Evolutionary conservation across 2,888 invertebrate genomes (phyloP), one percentile per base, ranked within the genome.

Genomic region (Notodonta ziczac): DNA sequence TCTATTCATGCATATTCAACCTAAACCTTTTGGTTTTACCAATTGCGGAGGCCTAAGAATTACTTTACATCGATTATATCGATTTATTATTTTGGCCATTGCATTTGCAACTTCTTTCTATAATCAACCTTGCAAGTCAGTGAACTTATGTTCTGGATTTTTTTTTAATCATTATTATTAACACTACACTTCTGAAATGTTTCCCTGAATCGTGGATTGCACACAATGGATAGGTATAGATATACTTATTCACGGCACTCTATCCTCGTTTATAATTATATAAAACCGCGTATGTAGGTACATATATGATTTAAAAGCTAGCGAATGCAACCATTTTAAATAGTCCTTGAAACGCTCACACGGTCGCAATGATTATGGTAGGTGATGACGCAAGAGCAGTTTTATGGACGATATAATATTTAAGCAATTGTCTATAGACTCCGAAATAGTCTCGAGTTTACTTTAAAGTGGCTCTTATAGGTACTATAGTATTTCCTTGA

Each of bases 321-420:
- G 57, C 59, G 61, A 60, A 65, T 62, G 67, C 68, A 72, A 62
- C 68, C 63, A 70, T 69, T 68, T 74, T 67, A 62, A 66, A 59
- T 58, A 55, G 62, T 60, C 62, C 65, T 65, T 62, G 65, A 56
- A 35, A 24, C 48, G 59, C 50, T 39, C 55, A 58, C 48, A 57
- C 56, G 61, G 46, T 9, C n/a, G 35, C 46, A 40, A 55, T 55
- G 13, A 54, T 54, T 54, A 39, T 54, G 32, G 4, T 14, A 13
- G n/a, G 54, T 12, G 53, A 55, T 55, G 55, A 55, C 55, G 55
- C 55, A 9, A 55, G 13, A 35, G n/a, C 0, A 10, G n/a, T 55
- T 55, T 55, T 55, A 55, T 55, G 32, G 24, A 24, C 10, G n/a
- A 46, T 10, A n/a, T 7, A n/a, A n/a, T 7, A n/a, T n/a, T 46